phyloP scores from a whole-genome alignment of 1,140 invertebrate genomes.

The Pseudachorutes palmiensis region DNA sequence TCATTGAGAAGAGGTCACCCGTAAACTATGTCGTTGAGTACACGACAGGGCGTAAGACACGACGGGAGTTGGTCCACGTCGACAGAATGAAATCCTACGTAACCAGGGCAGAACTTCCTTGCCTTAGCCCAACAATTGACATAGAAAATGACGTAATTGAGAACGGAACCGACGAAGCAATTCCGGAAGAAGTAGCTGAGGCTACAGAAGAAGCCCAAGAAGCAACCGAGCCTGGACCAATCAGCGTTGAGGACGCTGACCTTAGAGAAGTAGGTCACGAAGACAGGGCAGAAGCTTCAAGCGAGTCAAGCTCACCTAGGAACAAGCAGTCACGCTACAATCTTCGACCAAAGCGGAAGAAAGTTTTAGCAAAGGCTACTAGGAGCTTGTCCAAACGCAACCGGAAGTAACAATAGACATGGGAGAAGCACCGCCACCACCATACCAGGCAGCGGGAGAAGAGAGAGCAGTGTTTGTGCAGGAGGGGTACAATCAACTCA shows the following conservation, averaged over 20 bases:
- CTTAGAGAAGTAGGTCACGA: not conserved
- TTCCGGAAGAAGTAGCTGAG: not conserved
- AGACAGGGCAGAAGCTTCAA: not conserved
- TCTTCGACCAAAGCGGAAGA: not conserved
- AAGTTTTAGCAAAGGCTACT: too few species aligned
- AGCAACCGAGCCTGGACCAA: not conserved
- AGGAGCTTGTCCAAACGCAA: too few species aligned
- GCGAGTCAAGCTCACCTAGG: not conserved
- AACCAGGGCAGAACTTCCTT: not conserved
- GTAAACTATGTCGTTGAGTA: conserved; percentile 11
- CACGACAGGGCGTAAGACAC: not conserved
- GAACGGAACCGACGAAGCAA: not conserved
- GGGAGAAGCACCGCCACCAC: too few species aligned
- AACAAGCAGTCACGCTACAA: not conserved
- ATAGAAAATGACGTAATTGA: too few species aligned
- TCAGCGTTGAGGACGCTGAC: not conserved
- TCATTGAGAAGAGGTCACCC: conserved; percentile 1
- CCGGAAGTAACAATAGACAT: too few species aligned
- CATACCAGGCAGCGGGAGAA: too few species aligned
- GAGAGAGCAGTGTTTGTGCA: too few species aligned
- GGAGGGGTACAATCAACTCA: too few species aligned
- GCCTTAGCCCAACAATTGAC: too few species aligned
- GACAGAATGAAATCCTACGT: conserved; percentile 16
- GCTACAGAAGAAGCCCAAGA: not conserved
- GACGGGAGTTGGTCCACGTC: conserved; percentile 11